Percentiles rank a stretch among this genome's conserved stretches.
Conservation (phyloP, 2,888 invertebrate genomes). For the Hypercompe scribonia region DNA sequence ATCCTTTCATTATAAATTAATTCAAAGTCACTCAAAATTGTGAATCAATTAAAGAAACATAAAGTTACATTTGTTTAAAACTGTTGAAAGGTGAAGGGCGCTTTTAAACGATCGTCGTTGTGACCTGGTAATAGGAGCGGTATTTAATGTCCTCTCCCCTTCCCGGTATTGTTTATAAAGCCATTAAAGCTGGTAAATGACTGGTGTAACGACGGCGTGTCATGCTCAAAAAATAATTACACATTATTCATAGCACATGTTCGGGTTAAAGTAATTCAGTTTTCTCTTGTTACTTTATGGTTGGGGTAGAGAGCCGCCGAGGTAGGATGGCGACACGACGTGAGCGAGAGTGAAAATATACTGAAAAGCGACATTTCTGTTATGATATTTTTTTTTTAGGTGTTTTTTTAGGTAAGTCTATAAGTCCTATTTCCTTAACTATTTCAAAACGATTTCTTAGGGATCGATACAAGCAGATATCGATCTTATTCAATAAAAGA, state of each 20-base stretch:
- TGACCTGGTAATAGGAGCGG: slow-evolving; percentile 9
- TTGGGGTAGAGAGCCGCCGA: not conserved
- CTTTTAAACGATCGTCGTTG: not conserved
- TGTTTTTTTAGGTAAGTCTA: too few relatives aligned
- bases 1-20: not conserved
- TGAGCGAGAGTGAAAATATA: not conserved
- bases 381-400: too few relatives aligned
- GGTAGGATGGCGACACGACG: not conserved
- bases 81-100: not conserved
- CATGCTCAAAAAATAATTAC: slow-evolving; percentile 44
- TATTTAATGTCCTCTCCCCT: slow-evolving; percentile 14
- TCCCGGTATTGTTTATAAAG: slow-evolving; percentile 35
- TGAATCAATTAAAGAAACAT: slow-evolving; percentile 1
- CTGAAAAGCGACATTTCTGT: too few relatives aligned
- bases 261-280: slow-evolving; percentile 17
- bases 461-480: too few relatives aligned
- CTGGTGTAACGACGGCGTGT: slow-evolving; percentile 40
- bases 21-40: not conserved
- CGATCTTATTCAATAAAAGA: too few relatives aligned
- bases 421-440: too few relatives aligned
- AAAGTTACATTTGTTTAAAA: not conserved
- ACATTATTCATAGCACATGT: slow-evolving; percentile 39
- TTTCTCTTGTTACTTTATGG: slow-evolving; percentile 2
- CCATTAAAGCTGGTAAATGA: slow-evolving; percentile 49
- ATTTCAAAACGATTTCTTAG: too few relatives aligned